Base-by-base conservation (phyloP, 2,888 invertebrate genomes). In the Sphaerophoria taeniata region DNA sequence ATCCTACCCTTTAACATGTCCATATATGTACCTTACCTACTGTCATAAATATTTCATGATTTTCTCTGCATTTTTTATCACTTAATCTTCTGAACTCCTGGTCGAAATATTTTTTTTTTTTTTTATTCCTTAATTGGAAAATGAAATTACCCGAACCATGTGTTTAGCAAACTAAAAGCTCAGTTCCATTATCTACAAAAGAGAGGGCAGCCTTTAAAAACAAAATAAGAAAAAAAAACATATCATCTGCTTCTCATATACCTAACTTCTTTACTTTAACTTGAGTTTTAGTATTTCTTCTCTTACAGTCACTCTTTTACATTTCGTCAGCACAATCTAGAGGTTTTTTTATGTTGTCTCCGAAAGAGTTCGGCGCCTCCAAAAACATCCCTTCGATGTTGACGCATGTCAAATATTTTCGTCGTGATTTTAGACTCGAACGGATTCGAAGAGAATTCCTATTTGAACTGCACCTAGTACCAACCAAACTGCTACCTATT, bases 401-500 rank as follows among this genome's bases (percentile, higher is more conserved):
- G 81, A 85, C 85, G 85, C 85, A 85, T 85, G 85, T 73, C 81
- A 85, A 81, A 85, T 74, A 53, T 85, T 85, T 77, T 81, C 85
- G 80, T 81, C 85, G 81, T 80, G 80, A 85, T 81, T 85, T 73
- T 85, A 85, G 85, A 85, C 76, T 81, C 73, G 24, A 71, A 55
- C 24, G 72, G 72, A 85, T 85, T 77, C 72, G 81, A 85, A 85
- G 76, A 81, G 81, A 81, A 81, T 81, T 73, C 77, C 73, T 70
- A 77, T 69, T 55, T 36, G 47, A 74, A 75, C 82, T 76, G 86
- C 85, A 85, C 87, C 89, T 84, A 89, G 89, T 89, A 89, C 88
- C 87, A 88, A 89, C 88, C 89, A 88, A 89, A 89, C 89, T 83
- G 87, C 78, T 87, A 84, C 79, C 84, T 84, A 87, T 79, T 71